Evolutionary conservation across 2,888 invertebrate species (phyloP).

Genomic region (Gibbula magus): DNA sequence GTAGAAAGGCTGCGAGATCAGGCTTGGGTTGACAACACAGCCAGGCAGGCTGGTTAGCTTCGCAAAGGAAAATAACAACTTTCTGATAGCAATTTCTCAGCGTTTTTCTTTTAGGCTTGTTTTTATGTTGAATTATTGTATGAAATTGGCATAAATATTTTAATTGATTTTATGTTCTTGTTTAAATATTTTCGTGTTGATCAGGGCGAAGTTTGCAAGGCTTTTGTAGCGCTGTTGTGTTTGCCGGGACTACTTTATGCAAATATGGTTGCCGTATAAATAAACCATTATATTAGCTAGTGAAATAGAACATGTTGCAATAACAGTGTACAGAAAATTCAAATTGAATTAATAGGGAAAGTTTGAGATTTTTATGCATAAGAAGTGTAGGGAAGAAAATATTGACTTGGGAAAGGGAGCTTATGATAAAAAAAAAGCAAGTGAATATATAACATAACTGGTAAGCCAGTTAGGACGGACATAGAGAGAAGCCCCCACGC

Average conservation of each 20-base stretch:
- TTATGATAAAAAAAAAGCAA: neutral
- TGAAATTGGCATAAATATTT: too few species aligned
- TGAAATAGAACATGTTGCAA: slow-evolving; percentile 31
- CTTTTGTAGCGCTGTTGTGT: slow-evolving; percentile 11
- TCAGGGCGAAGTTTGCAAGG: neutral
- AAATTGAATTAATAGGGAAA: slow-evolving; percentile 9
- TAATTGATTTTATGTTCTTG: too few species aligned
- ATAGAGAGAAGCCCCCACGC: neutral
- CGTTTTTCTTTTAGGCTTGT: too few species aligned
- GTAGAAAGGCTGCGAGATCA: slow-evolving; percentile 12
- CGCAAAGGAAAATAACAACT: slow-evolving; percentile 4
- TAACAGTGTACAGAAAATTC: slow-evolving; percentile 2
- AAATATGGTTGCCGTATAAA: slow-evolving; percentile 37
- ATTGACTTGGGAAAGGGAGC: neutral
- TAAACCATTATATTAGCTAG: slow-evolving; percentile 33
- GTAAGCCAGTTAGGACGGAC: too few species aligned
- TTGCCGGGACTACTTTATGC: slow-evolving; percentile 32
- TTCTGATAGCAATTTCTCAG: too few species aligned
- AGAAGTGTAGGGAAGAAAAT: neutral
- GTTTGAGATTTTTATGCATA: neutral
- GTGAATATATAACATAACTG: neutral
- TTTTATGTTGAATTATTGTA: too few species aligned
- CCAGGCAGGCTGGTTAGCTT: neutral
- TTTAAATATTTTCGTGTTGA: too few species aligned
- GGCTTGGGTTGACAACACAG: slow-evolving; percentile 9